Base-by-base conservation (phyloP, 2,113 vertebrate species). In the Narcine bancroftii region DNA sequence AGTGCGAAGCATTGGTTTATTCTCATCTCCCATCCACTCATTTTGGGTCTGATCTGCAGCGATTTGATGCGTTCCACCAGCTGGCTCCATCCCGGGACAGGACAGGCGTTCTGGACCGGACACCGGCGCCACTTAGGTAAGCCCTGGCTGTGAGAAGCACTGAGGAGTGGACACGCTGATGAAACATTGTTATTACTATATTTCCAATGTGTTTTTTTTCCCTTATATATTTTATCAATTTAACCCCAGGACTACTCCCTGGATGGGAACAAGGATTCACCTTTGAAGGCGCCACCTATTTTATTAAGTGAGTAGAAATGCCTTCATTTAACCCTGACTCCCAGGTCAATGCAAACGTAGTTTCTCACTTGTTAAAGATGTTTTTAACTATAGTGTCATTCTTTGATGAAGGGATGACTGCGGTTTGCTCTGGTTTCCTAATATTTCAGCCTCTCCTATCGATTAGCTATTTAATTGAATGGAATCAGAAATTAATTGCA, bases 241-340 rank as follows among this genome's bases (percentile, higher is more conserved):
- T 10, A 33, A 66, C 11, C 47, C 0, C 94, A 97, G 96, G 93
- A 92, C 92, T 96, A 93, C 96, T 95, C 92, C 94, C 93, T 89
- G 96, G 96, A 93, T 97, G 96, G 96, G 96, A 97, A 93, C 93
- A 93, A 94, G 96, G 95, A 91, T 95, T 93, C 66, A 96, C 96
- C 0, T 77, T 19, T 63, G 95, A 95, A 0, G 96, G 96, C 69
- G 93, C 94, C 21, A 92, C 95, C 83, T 97, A 96, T 93, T 96
- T 96, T 93, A 96, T 97, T 94, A 97, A 96, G 96, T 97, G 94
- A 96, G 96, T 96, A n/a, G 0, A 71, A 56, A 33, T 33, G 4
- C 17, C 47, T 39, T 36, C 6, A 36, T 7, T 87, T 87, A 7
- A 81, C 11, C 33, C 17, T 4, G 0, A 56, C 9, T 17, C 53